Evolutionary conservation across 2,888 invertebrate species (phyloP).

Genomic region (Phasia obesa): DNA sequence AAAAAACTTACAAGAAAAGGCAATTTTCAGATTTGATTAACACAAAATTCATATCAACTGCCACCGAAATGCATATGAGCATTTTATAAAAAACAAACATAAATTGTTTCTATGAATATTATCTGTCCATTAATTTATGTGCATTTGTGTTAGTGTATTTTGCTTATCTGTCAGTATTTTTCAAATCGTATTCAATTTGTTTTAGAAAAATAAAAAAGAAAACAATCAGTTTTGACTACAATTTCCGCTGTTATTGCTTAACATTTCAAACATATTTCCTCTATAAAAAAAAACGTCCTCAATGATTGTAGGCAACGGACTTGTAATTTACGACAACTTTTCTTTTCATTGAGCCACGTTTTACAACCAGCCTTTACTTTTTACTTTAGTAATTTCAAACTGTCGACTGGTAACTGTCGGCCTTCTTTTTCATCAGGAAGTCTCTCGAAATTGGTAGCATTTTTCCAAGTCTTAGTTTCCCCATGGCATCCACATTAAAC

Average conservation of each 20-base stretch:
- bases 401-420: too few relatives aligned
- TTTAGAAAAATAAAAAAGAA: constrained; percentile 38
- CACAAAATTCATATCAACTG: constrained; percentile 45
- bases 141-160: not conserved
- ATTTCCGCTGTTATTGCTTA: constrained; percentile 65
- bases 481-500: too few relatives aligned
- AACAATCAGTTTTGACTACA: constrained; percentile 68
- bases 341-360: too few relatives aligned
- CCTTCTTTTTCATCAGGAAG: too few relatives aligned
- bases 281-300: too few relatives aligned
- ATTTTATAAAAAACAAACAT: not conserved
- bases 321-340: too few relatives aligned
- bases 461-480: too few relatives aligned
- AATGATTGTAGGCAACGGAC: too few relatives aligned
- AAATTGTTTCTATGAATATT: not conserved
- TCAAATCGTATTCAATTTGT: constrained; percentile 34
- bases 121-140: not conserved
- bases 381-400: too few relatives aligned
- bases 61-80: constrained; percentile 25
- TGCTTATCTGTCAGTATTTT: not conserved
- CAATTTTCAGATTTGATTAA: constrained; percentile 55
- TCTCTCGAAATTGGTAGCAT: too few relatives aligned
- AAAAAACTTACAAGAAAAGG: constrained; percentile 38
- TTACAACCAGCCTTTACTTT: too few relatives aligned
- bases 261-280: constrained; percentile 68